These are phyloP conservation scores for Listrodromus nycthemerus DNA, from an alignment of 2,888 invertebrate genomes.

Conservation along the genomic window DNA sequence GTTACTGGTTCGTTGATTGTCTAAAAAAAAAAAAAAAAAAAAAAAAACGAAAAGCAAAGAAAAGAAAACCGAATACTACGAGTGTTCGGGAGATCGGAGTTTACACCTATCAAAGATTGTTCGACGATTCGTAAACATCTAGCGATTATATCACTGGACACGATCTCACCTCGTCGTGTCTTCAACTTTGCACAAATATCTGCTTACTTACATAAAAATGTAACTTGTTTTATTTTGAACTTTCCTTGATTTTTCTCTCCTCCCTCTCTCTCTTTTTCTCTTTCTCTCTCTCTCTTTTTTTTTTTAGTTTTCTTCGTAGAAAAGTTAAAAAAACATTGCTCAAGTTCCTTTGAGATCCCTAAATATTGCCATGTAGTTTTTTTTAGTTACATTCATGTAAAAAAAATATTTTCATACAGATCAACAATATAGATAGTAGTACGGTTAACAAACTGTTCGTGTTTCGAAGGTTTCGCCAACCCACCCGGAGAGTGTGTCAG, in stretches of 20 bases:
- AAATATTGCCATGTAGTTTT: constrained; percentile 67
- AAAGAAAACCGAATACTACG: constrained; percentile 41
- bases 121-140: constrained; percentile 54
- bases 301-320: constrained; percentile 59
- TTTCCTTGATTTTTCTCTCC: constrained; percentile 60
- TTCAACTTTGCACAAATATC: constrained; percentile 64
- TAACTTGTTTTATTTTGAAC: constrained; percentile 72
- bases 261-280: constrained; percentile 18
- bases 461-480: constrained; percentile 45
- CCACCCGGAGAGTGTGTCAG: constrained; percentile 53
- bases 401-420: constrained; percentile 71
- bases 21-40: constrained; percentile 45
- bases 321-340: constrained; percentile 70
- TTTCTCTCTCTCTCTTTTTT: constrained; percentile 33
- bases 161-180: constrained; percentile 58
- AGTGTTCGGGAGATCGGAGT: constrained; percentile 54
- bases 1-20: constrained; percentile 23
- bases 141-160: constrained; percentile 69
- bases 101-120: constrained; percentile 51
- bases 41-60: too few relatives aligned
- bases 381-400: constrained; percentile 68
- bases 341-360: constrained; percentile 64
- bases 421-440: constrained; percentile 67
- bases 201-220: constrained; percentile 67
- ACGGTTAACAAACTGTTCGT: constrained; percentile 62